Evolutionary conservation across 2,888 invertebrate genomes (phyloP), one percentile per base, ranked within the genome.

Genomic region (Camponotus fellah): DNA sequence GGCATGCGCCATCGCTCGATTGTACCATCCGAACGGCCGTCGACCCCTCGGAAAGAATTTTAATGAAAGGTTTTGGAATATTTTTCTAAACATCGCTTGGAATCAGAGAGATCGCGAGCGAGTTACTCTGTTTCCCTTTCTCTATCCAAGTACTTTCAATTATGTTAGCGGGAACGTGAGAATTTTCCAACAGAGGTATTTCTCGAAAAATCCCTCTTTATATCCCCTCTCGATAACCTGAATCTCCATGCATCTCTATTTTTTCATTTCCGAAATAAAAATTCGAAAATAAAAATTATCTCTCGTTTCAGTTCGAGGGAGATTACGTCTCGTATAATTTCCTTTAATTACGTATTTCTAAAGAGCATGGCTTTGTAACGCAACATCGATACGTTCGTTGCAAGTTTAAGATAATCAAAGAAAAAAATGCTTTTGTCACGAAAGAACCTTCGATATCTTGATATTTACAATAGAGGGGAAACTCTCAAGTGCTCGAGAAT

Each of bases 21-120:
- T 64, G 76, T 34, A 40, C 49, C 8, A 49, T n/a, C 40, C 34
- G 14, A 21, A 40, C 75, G 74, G 79, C 71, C 62, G 83, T 72
- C 85, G 64, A 75, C 74, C 83, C 86, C 66, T 81, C 75, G 34
- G 37, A 40, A 86, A 83, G 86, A 75, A 87, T 84, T 83, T 65
- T 43, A 56, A 83, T 71, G 80, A 46, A 75, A 69, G 77, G 43
- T 60, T 72, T 72, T 37, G 74, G 75, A 43, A 77, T 86, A 77
- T 84, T 88, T 88, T 84, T 86, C 66, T 58, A 81, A 77, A 82
- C 76, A 86, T 72, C n/a, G 14, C 12, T 12, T n/a, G 49, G 34
- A 37, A 34, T 34, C 12, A 77, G 65, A 77, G 65, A 76, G 49
- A 64, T 37, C 37, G 65, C 21, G 75, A 12, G 12, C 37, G 56